Conservation (phyloP, 2,797 vertebrate genomes). For the Steatocranus sp. region DNA sequence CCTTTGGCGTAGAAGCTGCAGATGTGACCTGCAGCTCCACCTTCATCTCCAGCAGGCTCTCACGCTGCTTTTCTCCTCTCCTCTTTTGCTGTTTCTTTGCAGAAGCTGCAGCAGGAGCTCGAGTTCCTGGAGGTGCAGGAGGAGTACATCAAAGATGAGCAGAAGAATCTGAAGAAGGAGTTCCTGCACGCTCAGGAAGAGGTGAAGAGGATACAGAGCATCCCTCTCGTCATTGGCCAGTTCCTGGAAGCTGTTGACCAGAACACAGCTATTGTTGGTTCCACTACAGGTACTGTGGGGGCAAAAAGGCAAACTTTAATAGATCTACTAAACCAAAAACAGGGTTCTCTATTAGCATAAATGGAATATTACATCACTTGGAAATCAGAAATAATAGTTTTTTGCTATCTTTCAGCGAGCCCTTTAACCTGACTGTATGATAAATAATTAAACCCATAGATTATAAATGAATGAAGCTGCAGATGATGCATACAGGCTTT, state of each 20-base stretch:
- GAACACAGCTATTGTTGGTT: conserved; percentile 94
- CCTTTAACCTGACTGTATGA: background rate
- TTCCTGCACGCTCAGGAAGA: conserved; percentile 95
- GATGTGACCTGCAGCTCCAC: background rate
- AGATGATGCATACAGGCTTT: conserved; percentile 7
- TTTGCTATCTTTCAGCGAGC: background rate
- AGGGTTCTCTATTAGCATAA: background rate
- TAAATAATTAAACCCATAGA: background rate
- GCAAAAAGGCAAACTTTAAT: background rate
- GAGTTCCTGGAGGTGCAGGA: conserved; percentile 95
- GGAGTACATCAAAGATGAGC: conserved; percentile 95
- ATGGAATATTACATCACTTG: accelerated
- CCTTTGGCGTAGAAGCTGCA: background rate
- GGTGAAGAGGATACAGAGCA: conserved; percentile 95
- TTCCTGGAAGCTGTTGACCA: conserved; percentile 95
- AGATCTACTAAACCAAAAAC: background rate
- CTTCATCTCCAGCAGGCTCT: background rate
- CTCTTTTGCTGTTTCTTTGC: background rate
- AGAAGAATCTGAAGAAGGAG: conserved; percentile 94
- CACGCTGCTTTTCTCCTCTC: background rate
- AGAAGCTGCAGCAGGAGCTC: conserved; percentile 94
- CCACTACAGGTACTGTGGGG: conserved; percentile 82
- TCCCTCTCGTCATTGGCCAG: conserved; percentile 92
- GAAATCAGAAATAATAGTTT: background rate
- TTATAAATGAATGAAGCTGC: conserved; percentile 6